Evolutionary conservation across 2,797 vertebrate genomes (phyloP).

Genomic region (Aldrovandia affinis): DNA sequence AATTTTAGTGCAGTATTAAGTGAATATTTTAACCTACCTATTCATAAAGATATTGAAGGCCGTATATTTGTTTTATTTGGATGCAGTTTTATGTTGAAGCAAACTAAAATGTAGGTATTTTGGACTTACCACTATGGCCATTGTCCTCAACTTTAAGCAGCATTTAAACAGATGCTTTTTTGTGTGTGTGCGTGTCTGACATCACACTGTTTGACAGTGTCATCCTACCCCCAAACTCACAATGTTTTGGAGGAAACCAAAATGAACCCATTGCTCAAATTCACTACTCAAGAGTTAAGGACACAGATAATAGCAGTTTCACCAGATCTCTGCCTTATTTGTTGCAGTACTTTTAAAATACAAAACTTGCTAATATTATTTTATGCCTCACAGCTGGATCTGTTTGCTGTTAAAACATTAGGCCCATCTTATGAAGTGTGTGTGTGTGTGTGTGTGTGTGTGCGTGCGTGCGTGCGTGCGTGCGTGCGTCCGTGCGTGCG

Average conservation of each 20-base stretch:
- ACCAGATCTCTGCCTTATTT: too few species aligned
- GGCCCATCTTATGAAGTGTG: not conserved
- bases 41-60: not conserved
- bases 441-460: not conserved
- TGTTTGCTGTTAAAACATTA: not conserved
- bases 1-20: too few species aligned
- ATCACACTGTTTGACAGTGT: not conserved
- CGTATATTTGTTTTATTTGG: not conserved
- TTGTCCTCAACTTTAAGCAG: not conserved
- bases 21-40: too few species aligned
- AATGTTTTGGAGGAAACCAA: too few species aligned
- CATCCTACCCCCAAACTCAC: not conserved
- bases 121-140: not conserved
- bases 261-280: too few species aligned
- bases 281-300: too few species aligned
- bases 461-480: not conserved
- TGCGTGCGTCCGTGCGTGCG: not conserved
- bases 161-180: not conserved
- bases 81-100: not conserved
- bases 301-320: too few species aligned
- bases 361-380: not conserved
- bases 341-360: not conserved
- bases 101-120: not conserved
- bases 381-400: not conserved
- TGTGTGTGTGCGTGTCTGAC: not conserved